Evolutionary conservation across 2,888 invertebrate species (phyloP).

Genomic region (Aquatica leii): DNA sequence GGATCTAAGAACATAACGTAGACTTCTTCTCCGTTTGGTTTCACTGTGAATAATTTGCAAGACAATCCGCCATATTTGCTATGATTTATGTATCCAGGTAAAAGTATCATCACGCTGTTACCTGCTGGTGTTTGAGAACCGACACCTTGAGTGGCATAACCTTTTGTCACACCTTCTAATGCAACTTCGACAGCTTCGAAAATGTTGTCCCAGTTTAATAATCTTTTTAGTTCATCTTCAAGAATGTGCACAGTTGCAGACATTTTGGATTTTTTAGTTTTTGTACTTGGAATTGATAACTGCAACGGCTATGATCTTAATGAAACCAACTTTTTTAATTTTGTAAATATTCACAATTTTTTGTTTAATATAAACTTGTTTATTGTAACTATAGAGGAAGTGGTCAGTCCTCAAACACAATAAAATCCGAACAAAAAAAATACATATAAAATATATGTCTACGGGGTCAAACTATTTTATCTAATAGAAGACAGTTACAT

Average conservation of each 20-base stretch:
- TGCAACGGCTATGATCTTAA: too few relatives aligned
- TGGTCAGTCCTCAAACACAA: too few relatives aligned
- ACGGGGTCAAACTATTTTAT: too few relatives aligned
- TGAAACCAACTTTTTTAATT: too few relatives aligned
- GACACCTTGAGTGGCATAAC: slow-evolving; percentile 51
- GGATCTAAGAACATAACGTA: slow-evolving; percentile 61
- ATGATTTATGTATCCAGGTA: slow-evolving; percentile 62
- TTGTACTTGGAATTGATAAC: too few relatives aligned
- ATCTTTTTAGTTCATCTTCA: slow-evolving; percentile 51
- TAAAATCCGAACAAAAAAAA: too few relatives aligned
- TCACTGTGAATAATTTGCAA: slow-evolving; percentile 63
- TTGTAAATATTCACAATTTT: too few relatives aligned
- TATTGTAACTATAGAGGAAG: too few relatives aligned
- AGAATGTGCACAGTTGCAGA: slow-evolving; percentile 39
- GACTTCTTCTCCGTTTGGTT: slow-evolving; percentile 54
- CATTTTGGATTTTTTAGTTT: too few relatives aligned
- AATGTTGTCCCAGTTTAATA: slow-evolving; percentile 58
- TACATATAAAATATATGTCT: too few relatives aligned
- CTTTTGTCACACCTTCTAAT: slow-evolving; percentile 51
- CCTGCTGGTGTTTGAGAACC: slow-evolving; percentile 18
- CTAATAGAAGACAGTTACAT: too few relatives aligned
- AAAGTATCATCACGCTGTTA: slow-evolving; percentile 53
- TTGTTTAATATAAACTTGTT: too few relatives aligned
- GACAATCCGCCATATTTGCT: slow-evolving; percentile 51
- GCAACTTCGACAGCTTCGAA: slow-evolving; percentile 59